phyloP scores from a whole-genome alignment of 2,113 vertebrate species.

The Plectropomus leopardus region DNA sequence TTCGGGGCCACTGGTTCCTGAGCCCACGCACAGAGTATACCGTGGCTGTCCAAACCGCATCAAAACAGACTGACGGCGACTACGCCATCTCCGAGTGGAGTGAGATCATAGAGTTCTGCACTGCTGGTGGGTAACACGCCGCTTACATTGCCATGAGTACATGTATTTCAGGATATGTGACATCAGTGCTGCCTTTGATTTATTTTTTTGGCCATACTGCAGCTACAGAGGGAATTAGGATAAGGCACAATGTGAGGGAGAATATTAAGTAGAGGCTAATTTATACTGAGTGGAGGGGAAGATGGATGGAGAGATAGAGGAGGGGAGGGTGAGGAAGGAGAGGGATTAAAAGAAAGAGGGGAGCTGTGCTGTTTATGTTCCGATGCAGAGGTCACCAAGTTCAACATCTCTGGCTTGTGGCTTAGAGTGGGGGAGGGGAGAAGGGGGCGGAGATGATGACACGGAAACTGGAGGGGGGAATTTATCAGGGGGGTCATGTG shows the following conservation, averaged over 20 bases:
- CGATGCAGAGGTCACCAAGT: conserved; percentile 60
- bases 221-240: neutral
- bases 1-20: conserved; percentile 98
- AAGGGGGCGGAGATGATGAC: neutral
- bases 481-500: conserved; percentile 14
- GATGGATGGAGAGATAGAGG: conserved; percentile 42
- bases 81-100: conserved; percentile 99
- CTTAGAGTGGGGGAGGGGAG: conserved; percentile 60
- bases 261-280: conserved; percentile 25
- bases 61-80: conserved; percentile 96
- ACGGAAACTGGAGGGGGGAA: conserved; percentile 9
- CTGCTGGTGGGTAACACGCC: conserved; percentile 88
- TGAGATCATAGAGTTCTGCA: conserved; percentile 98
- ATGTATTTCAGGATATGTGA: neutral
- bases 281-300: conserved; percentile 7
- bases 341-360: conserved; percentile 54
- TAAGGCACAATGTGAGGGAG: conserved; percentile 6
- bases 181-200: conserved; percentile 3
- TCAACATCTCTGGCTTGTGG: conserved; percentile 43
- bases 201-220: neutral
- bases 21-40: conserved; percentile 99
- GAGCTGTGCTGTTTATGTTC: conserved; percentile 45
- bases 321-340: conserved; percentile 3
- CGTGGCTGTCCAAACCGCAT: conserved; percentile 96
- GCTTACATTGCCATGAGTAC: neutral